These are phyloP conservation scores for Drosophila trapezifrons DNA, from an alignment of 1,140 invertebrate species.

Conservation along the genomic window DNA sequence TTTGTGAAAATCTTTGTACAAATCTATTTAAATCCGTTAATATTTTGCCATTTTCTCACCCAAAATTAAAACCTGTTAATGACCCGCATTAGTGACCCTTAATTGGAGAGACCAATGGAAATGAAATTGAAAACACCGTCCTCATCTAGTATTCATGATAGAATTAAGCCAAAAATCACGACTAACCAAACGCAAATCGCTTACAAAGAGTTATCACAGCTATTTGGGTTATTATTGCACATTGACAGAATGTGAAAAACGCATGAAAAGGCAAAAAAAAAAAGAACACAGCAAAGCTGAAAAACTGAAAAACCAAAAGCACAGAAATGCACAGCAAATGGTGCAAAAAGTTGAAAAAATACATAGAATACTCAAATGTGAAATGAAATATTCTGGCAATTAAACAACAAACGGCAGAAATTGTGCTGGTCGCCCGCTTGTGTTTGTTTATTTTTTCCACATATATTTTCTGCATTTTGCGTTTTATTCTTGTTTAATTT, in stretches of 20 bases:
- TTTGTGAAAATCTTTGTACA: background rate
- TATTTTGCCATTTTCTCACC: background rate
- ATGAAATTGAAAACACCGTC: slow-evolving; percentile 6
- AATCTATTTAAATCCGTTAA: background rate
- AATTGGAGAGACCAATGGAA: background rate
- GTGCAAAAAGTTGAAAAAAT: slow-evolving; percentile 13
- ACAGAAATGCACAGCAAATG: slow-evolving; percentile 49
- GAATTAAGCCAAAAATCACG: slow-evolving; percentile 39
- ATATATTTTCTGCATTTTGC: slow-evolving; percentile 6
- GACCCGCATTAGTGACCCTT: background rate
- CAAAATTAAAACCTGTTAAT: background rate
- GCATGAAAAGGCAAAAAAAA: slow-evolving; percentile 2
- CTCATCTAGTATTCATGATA: slow-evolving; percentile 43
- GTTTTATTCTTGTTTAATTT: slow-evolving; percentile 45
- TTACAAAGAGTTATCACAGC: slow-evolving; percentile 51
- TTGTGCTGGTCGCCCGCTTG: slow-evolving; percentile 15
- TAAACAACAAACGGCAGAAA: slow-evolving; percentile 58
- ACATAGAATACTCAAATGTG: slow-evolving; percentile 41
- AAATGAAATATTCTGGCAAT: slow-evolving; percentile 79
- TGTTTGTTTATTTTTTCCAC: slow-evolving; percentile 16
- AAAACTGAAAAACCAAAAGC: slow-evolving; percentile 18
- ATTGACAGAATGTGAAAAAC: slow-evolving; percentile 50
- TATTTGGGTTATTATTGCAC: slow-evolving; percentile 47
- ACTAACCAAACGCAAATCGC: slow-evolving; percentile 31
- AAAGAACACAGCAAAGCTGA: slow-evolving; percentile 7